Evolutionary conservation across 1,140 invertebrate species (phyloP), one percentile per base, ranked within the genome.

Genomic region (Pentalonia nigronervosa): DNA sequence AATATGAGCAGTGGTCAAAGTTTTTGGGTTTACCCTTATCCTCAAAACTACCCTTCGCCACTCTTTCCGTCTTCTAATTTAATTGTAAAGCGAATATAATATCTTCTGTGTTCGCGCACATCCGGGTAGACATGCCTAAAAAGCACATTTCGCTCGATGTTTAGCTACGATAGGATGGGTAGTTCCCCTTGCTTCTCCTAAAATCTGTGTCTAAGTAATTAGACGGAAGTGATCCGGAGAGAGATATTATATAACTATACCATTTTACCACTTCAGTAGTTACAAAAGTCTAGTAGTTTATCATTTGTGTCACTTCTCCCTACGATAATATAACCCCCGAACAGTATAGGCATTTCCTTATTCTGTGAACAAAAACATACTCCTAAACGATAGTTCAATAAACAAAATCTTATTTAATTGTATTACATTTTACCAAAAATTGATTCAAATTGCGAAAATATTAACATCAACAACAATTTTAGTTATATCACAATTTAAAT

Each of bases 141-240:
- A 90, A 56, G 34, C 4, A 25, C 23, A 36, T 90, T 56, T 90
- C 34, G 23, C 21, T 53, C n/a, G n/a, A 89, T 45, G 21, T 23
- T 36, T n/a, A 21, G 30, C 25, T 17, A 86, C 25, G 45, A 86
- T 45, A 45, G 84, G 41, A 45, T 30, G 36, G 25, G 45, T 47
- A n/a, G 30, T 34, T 76, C 17, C 21, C 76, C 34, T 7, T 53
- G 50, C 20, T 36, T 76, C 60, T 76, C 60, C 60, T 76, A 76
- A 76, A 76, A 83, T 83, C 34, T 30, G 11, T 48, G 86, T 17
- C 86, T 53, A 88, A 88, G 47, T 88, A 88, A 88, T 50, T 88
- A 88, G 30, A 45, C n/a, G 47, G 20, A 20, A 88, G 41, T n/a
- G 47, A 88, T 34, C 45, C 14, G 7, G 34, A 88, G 20, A 50